A percentile compares a stretch with the other conserved stretches of the same genome.
Evolutionary conservation across 2,888 invertebrate genomes (phyloP).

Genomic region (Chymomyza amoena): DNA sequence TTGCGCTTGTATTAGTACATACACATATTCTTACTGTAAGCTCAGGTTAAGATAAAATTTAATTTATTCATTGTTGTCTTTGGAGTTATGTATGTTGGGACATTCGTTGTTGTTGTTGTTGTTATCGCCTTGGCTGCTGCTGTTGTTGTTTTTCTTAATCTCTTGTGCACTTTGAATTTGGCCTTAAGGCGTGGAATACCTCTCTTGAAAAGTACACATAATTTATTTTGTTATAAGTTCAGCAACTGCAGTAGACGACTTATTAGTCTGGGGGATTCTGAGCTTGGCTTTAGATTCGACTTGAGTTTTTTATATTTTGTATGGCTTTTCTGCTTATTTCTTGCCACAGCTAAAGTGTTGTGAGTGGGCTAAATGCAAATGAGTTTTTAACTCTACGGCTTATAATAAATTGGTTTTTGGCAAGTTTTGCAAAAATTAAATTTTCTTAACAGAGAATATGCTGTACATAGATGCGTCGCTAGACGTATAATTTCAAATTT

Average conservation of each 20-base stretch:
- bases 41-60: slow-evolving; percentile 62
- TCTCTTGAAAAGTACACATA: slow-evolving; percentile 48
- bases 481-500: no score
- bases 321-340: neutral
- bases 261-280: neutral
- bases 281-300: neutral
- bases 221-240: slow-evolving; percentile 62
- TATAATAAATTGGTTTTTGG: neutral
- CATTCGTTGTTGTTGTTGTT: slow-evolving; percentile 9
- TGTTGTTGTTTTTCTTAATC: slow-evolving; percentile 31
- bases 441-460: neutral
- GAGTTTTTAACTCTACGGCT: neutral
- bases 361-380: neutral
- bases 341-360: neutral
- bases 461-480: neutral
- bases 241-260: slow-evolving; percentile 1
- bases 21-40: slow-evolving; percentile 47
- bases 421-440: neutral
- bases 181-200: slow-evolving; percentile 71
- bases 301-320: neutral
- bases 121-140: slow-evolving; percentile 21
- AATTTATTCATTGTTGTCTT: slow-evolving; percentile 70
- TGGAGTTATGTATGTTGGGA: slow-evolving; percentile 39
- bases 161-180: slow-evolving; percentile 62
- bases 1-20: neutral